phyloP scores from a whole-genome alignment of 2,113 vertebrate species.

The Perognathus longimembris region DNA sequence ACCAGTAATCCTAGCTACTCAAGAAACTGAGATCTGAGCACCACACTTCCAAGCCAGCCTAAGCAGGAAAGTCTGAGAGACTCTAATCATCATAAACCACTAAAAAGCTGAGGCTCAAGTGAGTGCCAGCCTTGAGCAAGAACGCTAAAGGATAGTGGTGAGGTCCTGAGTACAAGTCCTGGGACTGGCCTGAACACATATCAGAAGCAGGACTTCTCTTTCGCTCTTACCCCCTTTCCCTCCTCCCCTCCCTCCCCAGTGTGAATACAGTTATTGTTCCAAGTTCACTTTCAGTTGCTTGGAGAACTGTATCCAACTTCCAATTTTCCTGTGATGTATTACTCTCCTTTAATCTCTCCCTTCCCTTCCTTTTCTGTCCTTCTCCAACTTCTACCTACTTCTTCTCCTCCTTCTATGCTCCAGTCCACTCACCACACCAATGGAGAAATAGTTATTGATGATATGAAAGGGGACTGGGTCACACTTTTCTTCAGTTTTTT shows the following conservation, averaged over 20 bases:
- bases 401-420: not conserved
- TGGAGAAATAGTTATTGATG: constrained; percentile 98
- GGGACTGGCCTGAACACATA: too few relatives aligned
- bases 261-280: not conserved
- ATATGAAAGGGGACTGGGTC: constrained; percentile 96
- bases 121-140: too few relatives aligned
- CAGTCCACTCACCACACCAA: constrained; percentile 92
- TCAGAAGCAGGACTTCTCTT: not conserved
- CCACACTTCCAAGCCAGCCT: too few relatives aligned
- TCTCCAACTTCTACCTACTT: not conserved
- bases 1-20: too few relatives aligned
- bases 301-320: not conserved
- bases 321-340: not conserved
- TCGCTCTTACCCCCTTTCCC: not conserved
- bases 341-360: not conserved
- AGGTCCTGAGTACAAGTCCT: too few relatives aligned
- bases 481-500: constrained; percentile 89
- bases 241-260: not conserved
- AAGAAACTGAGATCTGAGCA: too few relatives aligned
- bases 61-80: too few relatives aligned
- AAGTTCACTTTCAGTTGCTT: constrained; percentile 6
- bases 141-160: too few relatives aligned
- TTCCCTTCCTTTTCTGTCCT: constrained; percentile 24
- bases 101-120: too few relatives aligned
- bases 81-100: too few relatives aligned